Evolutionary conservation across 1,140 invertebrate genomes (phyloP).

Genomic region (Armadillidium nasatum): DNA sequence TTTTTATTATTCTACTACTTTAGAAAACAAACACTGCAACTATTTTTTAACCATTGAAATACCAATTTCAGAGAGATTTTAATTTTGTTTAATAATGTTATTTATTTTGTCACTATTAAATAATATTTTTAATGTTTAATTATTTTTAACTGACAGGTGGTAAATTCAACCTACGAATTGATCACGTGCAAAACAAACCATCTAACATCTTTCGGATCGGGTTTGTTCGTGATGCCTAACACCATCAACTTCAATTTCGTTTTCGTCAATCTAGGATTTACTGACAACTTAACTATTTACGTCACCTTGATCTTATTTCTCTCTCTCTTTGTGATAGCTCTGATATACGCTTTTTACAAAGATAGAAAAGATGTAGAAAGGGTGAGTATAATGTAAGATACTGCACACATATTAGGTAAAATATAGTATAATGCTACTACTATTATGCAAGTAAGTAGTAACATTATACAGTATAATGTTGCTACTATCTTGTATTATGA

Average conservation of each 20-base stretch:
- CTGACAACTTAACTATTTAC: slow-evolving; percentile 56
- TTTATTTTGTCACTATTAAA: too few relatives aligned
- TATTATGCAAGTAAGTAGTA: too few relatives aligned
- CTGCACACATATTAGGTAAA: too few relatives aligned
- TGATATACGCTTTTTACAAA: slow-evolving; percentile 52
- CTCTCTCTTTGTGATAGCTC: slow-evolving; percentile 50
- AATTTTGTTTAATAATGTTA: too few relatives aligned
- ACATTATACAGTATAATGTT: too few relatives aligned
- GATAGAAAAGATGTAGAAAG: slow-evolving; percentile 54
- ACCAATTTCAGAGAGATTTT: too few relatives aligned
- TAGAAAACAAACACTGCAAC: too few relatives aligned
- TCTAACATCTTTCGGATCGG: slow-evolving; percentile 56
- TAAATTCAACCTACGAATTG: slow-evolving; percentile 15
- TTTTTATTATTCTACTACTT: too few relatives aligned
- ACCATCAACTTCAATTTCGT: slow-evolving; percentile 57
- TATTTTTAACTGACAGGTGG: background rate
- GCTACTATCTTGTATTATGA: too few relatives aligned
- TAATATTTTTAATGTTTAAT: background rate
- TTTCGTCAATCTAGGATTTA: slow-evolving; percentile 53
- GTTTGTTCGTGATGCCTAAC: slow-evolving; percentile 55
- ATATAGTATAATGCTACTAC: too few relatives aligned
- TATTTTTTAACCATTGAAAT: too few relatives aligned
- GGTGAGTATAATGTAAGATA: slow-evolving; percentile 43
- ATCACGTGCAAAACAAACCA: slow-evolving; percentile 45
- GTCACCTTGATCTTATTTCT: slow-evolving; percentile 52